Evolutionary conservation across 2,113 vertebrate species (phyloP).

Genomic region (Nothoprocta pentlandii): DNA sequence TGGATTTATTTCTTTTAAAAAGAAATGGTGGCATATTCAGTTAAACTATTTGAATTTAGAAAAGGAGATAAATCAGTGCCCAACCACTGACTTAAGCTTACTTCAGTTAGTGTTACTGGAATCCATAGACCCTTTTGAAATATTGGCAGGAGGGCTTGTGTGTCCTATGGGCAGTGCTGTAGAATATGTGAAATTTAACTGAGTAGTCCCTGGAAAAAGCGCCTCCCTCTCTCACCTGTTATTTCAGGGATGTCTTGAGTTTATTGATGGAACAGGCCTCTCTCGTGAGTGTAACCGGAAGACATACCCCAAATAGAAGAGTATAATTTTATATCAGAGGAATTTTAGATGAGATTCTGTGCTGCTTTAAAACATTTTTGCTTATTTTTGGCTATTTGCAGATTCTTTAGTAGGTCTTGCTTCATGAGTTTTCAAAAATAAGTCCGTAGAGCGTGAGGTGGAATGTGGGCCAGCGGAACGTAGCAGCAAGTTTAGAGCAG

Average conservation of each 20-base stretch:
- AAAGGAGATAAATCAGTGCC: neutral
- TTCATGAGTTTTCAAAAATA: neutral
- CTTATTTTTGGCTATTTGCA: fast-evolving
- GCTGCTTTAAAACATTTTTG: neutral
- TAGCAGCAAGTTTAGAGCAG: neutral
- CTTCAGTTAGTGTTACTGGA: neutral
- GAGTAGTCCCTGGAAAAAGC: neutral
- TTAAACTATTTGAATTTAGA: neutral
- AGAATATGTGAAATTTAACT: neutral
- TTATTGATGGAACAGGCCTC: neutral
- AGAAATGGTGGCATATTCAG: neutral
- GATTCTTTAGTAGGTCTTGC: neutral
- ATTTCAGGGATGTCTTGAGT: neutral
- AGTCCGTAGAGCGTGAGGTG: neutral
- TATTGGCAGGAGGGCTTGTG: neutral
- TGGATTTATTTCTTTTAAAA: neutral
- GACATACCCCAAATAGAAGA: neutral
- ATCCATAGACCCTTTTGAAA: neutral
- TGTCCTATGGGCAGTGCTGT: neutral
- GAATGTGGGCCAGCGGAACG: neutral
- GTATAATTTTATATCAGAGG: neutral
- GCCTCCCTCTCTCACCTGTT: neutral
- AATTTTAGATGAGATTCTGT: neutral
- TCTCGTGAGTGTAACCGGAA: neutral
- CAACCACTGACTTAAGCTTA: neutral